Evolutionary conservation across 2,113 vertebrate species (phyloP).

Genomic region (Centrocercus urophasianus): DNA sequence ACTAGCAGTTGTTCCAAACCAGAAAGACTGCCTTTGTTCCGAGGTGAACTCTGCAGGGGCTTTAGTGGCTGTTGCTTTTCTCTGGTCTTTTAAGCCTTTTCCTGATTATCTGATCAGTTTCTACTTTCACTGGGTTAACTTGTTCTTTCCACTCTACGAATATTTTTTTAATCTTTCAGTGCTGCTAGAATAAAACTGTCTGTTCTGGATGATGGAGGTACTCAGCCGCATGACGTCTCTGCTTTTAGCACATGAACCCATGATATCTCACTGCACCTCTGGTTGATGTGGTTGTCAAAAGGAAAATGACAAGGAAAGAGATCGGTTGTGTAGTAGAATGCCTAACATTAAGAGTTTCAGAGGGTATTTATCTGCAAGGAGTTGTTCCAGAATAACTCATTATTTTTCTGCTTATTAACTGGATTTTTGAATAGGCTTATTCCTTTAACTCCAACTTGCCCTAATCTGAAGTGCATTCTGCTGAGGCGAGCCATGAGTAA

Average conservation of each 20-base stretch:
- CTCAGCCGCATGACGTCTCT: not conserved
- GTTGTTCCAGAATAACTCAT: not conserved
- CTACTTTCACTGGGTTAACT: not conserved
- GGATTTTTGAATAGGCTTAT: not conserved
- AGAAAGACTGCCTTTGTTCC: not conserved
- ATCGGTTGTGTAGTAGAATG: not conserved
- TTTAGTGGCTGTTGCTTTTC: not conserved
- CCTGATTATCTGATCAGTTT: not conserved
- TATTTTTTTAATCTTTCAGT: not conserved
- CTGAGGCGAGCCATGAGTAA: not conserved
- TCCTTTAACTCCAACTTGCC: not conserved
- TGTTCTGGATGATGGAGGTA: not conserved
- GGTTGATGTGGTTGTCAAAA: not conserved
- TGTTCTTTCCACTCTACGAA: not conserved
- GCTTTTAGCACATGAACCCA: not conserved
- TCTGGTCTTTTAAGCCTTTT: not conserved
- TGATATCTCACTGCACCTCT: not conserved
- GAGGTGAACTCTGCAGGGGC: not conserved
- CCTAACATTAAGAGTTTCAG: not conserved
- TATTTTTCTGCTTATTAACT: not conserved
- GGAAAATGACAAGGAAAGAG: not conserved
- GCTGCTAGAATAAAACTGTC: not conserved
- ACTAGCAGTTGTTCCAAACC: not conserved
- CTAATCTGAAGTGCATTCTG: not conserved
- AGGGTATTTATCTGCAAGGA: not conserved